These are phyloP conservation scores for Cebus imitator DNA, from an alignment of 2,113 vertebrate genomes.

Conservation along the genomic window DNA sequence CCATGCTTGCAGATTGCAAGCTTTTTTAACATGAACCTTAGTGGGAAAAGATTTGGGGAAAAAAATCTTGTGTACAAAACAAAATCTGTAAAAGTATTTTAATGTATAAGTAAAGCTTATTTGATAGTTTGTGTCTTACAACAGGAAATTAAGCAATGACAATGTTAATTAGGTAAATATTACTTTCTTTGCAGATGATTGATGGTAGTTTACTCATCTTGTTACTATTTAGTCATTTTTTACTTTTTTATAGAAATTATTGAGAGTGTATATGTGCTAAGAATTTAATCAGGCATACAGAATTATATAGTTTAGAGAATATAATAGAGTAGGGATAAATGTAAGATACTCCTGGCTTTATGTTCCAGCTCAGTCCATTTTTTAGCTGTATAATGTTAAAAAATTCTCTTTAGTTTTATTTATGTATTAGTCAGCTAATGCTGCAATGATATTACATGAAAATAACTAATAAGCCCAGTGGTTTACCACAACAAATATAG, in stretches of 20 bases:
- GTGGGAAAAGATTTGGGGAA: neutral
- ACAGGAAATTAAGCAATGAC: neutral
- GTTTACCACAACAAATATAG: neutral
- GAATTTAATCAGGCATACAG: neutral
- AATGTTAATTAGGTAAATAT: neutral
- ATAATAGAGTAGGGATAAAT: neutral
- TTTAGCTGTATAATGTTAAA: neutral
- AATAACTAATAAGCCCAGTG: neutral
- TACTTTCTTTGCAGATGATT: slow-evolving; percentile 10
- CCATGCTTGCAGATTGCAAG: neutral
- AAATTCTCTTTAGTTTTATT: neutral
- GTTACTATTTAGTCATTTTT: neutral
- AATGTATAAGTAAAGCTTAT: neutral
- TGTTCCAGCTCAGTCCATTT: neutral
- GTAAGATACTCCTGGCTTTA: neutral
- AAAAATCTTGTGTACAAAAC: neutral
- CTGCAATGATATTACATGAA: neutral
- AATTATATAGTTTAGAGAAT: neutral
- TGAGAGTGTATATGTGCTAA: neutral
- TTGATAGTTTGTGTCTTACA: neutral
- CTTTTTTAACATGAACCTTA: neutral
- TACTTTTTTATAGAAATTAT: neutral
- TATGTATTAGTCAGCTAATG: neutral
- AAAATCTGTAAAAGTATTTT: neutral
- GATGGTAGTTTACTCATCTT: neutral